A percentile compares a stretch with the other conserved stretches of the same genome.
Evolutionary conservation across 2,888 invertebrate species (phyloP).

Genomic region (Drosophila atripex): DNA sequence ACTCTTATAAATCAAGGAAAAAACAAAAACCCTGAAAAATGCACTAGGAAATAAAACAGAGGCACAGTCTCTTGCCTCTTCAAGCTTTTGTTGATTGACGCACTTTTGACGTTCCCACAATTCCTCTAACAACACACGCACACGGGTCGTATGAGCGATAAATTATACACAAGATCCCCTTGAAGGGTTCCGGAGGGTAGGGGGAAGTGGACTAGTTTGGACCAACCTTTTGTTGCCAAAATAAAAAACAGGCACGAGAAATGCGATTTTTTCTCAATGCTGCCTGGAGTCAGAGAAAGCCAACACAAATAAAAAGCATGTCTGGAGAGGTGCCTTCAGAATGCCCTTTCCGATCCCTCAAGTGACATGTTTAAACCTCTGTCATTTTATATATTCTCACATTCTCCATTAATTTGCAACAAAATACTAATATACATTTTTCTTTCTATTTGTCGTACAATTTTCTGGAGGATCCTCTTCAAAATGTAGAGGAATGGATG

Average conservation of each 20-base stretch:
- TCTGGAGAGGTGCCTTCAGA: neutral
- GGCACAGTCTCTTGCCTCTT: constrained; percentile 11
- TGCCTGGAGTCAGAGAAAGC: constrained; percentile 39
- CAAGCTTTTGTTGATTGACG: constrained; percentile 75
- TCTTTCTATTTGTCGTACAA: no score
- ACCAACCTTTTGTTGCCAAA: constrained; percentile 59
- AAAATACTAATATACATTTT: no score
- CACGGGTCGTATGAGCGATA: constrained; percentile 62
- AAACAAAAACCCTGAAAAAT: constrained; percentile 21
- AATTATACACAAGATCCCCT: constrained; percentile 61
- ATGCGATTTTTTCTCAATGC: constrained; percentile 60
- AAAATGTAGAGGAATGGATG: no score
- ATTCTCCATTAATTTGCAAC: no score
- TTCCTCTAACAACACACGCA: constrained; percentile 47
- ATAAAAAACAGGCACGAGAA: constrained; percentile 76
- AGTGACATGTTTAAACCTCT: no score
- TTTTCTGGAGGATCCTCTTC: no score
- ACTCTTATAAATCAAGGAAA: constrained; percentile 40
- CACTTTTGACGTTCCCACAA: constrained; percentile 72
- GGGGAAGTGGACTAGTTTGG: constrained; percentile 5
- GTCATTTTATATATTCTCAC: no score
- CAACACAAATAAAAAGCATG: constrained; percentile 10
- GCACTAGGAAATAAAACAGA: constrained; percentile 22
- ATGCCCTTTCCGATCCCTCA: neutral
- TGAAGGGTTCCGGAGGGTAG: neutral